Evolutionary conservation across 92 coral and sea anemone species (phyloP).

Genomic region (Zoanthus solanderi): DNA sequence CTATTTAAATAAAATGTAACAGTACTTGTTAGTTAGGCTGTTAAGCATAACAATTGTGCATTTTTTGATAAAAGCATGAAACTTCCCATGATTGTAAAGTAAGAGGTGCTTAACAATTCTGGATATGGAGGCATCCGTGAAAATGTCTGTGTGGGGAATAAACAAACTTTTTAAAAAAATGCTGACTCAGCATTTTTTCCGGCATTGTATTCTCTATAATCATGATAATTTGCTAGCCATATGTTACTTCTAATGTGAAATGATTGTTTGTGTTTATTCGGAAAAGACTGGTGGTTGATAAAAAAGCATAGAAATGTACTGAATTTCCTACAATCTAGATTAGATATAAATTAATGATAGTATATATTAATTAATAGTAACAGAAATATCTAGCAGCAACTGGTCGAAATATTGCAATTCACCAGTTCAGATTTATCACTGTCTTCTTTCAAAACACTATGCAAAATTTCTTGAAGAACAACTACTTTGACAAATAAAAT

Average conservation of each 20-base stretch:
- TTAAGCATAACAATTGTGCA: no score
- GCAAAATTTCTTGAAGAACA: conserved; percentile 15
- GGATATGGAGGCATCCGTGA: conserved; percentile 34
- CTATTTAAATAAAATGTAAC: no score
- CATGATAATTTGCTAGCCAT: not conserved
- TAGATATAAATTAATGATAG: conserved; percentile 12
- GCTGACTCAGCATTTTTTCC: not conserved
- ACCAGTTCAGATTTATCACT: conserved; percentile 8
- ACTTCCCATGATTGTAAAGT: conserved; percentile 7
- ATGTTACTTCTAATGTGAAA: no score
- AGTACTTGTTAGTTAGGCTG: not conserved
- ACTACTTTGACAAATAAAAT: conserved; percentile 22
- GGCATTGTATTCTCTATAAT: not conserved
- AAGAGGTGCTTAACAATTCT: conserved; percentile 31
- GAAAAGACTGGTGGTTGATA: not conserved
- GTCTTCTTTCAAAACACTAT: conserved; percentile 24
- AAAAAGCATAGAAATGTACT: conserved; percentile 16
- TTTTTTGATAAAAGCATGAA: no score
- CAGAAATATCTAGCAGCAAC: conserved; percentile 28
- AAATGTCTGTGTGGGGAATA: conserved; percentile 18
- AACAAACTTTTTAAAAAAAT: not conserved
- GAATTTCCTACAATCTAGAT: conserved; percentile 23
- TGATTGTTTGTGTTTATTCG: not conserved
- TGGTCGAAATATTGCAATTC: conserved; percentile 23
- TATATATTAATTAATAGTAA: conserved; percentile 26